Percentiles rank a stretch among this genome's conserved stretches.
Evolutionary conservation across 1,140 invertebrate genomes (phyloP).

Genomic region (Pollicipes pollicipes): DNA sequence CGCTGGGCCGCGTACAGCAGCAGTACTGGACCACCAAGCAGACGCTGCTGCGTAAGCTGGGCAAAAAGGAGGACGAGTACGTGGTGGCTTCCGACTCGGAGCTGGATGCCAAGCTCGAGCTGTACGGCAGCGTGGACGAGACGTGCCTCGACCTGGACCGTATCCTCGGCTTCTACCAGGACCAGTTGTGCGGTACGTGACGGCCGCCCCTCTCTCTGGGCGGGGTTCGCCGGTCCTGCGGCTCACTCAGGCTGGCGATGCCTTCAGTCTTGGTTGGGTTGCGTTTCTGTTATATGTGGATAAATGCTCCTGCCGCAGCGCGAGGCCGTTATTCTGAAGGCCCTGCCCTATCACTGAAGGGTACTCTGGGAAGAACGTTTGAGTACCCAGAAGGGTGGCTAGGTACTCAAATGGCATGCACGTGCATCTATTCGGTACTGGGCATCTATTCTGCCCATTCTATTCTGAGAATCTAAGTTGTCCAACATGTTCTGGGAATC

Average conservation of each 20-base stretch:
- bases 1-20: constrained; percentile 69
- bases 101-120: constrained; percentile 89
- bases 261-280: neutral
- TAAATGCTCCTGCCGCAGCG: too few relatives aligned
- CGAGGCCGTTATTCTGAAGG: too few relatives aligned
- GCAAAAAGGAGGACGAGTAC: constrained; percentile 87
- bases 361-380: too few relatives aligned
- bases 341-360: too few relatives aligned
- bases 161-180: constrained; percentile 85
- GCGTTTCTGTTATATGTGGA: too few relatives aligned
- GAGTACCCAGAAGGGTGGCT: too few relatives aligned
- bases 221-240: constrained; percentile 4
- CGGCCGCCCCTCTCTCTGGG: neutral
- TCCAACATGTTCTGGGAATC: too few relatives aligned
- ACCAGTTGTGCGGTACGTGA: constrained; percentile 63
- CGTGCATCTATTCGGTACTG: too few relatives aligned
- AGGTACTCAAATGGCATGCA: too few relatives aligned
- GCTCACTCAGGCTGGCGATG: neutral
- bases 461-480: too few relatives aligned
- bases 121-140: constrained; percentile 86
- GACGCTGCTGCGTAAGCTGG: constrained; percentile 77
- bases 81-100: constrained; percentile 68
- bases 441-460: too few relatives aligned
- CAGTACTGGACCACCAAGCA: constrained; percentile 98
- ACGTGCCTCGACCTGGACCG: constrained; percentile 74